Conservation (phyloP, 2,113 vertebrate species). For the Amblyopsis rosae region DNA sequence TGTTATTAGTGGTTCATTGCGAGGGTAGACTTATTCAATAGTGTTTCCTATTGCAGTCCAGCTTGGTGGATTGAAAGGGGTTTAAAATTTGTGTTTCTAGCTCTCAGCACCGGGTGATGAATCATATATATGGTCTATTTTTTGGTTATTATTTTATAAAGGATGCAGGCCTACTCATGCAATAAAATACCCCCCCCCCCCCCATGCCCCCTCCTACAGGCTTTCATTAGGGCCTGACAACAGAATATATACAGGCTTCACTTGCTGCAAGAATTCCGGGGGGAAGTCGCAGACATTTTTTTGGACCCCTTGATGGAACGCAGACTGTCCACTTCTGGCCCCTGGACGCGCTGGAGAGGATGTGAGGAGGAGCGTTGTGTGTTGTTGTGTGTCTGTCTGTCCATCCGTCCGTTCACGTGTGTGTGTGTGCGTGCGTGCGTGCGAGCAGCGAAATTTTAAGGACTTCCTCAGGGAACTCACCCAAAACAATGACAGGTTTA, state of each 20-base stretch:
- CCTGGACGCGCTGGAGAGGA: slow-evolving; percentile 19
- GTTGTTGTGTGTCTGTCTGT: slow-evolving; percentile 31
- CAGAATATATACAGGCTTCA: slow-evolving; percentile 74
- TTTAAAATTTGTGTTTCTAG: slow-evolving; percentile 15
- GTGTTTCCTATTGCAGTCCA: slow-evolving; percentile 5
- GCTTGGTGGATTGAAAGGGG: slow-evolving; percentile 17
- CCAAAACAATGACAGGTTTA: slow-evolving; percentile 71
- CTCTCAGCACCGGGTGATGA: neutral
- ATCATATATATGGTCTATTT: slow-evolving; percentile 27
- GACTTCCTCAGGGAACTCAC: slow-evolving; percentile 56
- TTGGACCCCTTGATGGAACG: slow-evolving; percentile 76
- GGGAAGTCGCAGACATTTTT: slow-evolving; percentile 74
- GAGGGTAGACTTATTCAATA: slow-evolving; percentile 41
- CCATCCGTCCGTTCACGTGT: neutral
- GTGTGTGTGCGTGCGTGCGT: slow-evolving; percentile 4
- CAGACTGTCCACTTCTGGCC: slow-evolving; percentile 70
- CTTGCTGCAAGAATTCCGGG: slow-evolving; percentile 63
- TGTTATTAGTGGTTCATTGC: slow-evolving; percentile 46
- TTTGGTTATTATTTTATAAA: slow-evolving; percentile 17
- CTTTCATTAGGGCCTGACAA: slow-evolving; percentile 65
- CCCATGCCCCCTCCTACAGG: slow-evolving; percentile 49
- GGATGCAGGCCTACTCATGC: neutral
- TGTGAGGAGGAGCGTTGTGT: slow-evolving; percentile 29
- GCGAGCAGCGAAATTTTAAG: slow-evolving; percentile 30
- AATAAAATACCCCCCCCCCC: neutral